Evolutionary conservation across 2,888 invertebrate species (phyloP).

Genomic region (Iphiclides podalirius): DNA sequence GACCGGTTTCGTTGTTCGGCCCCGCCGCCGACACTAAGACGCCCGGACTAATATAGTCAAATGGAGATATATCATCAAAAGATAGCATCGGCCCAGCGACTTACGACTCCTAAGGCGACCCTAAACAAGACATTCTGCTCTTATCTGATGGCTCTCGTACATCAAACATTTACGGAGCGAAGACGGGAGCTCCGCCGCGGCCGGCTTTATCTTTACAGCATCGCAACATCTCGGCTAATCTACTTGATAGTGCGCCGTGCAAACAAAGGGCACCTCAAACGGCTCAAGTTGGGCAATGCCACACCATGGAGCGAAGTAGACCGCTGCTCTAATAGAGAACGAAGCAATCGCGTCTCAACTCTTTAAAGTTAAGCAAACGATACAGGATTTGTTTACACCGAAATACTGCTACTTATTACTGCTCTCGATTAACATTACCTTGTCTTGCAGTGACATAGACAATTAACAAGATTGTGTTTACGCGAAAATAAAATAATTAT

Average conservation of each 20-base stretch:
- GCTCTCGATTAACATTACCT: too few relatives aligned
- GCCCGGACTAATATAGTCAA: constrained; percentile 10
- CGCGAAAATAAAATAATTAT: too few relatives aligned
- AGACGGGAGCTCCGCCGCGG: constrained; percentile 39
- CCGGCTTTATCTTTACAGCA: constrained; percentile 48
- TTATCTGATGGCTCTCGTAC: constrained; percentile 32
- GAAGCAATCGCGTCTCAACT: too few relatives aligned
- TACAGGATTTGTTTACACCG: too few relatives aligned
- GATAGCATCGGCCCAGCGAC: constrained; percentile 10
- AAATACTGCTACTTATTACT: too few relatives aligned
- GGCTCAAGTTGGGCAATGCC: constrained; percentile 12
- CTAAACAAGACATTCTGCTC: constrained; percentile 22
- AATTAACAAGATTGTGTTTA: too few relatives aligned
- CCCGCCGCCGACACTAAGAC: background rate
- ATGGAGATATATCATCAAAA: constrained; percentile 3
- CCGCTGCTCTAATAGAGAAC: constrained; percentile 13
- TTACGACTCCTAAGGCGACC: constrained; percentile 12
- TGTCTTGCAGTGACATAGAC: too few relatives aligned
- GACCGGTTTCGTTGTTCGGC: background rate
- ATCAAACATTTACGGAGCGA: constrained; percentile 51
- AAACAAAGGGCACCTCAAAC: constrained; percentile 6
- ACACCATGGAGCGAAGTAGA: constrained; percentile 11
- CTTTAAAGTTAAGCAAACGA: too few relatives aligned
- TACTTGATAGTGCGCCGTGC: constrained; percentile 28
- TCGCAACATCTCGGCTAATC: constrained; percentile 45